Evolutionary conservation across 2,888 invertebrate species (phyloP), one percentile per base, ranked within the genome.

Genomic region (Plagodis dolabraria): DNA sequence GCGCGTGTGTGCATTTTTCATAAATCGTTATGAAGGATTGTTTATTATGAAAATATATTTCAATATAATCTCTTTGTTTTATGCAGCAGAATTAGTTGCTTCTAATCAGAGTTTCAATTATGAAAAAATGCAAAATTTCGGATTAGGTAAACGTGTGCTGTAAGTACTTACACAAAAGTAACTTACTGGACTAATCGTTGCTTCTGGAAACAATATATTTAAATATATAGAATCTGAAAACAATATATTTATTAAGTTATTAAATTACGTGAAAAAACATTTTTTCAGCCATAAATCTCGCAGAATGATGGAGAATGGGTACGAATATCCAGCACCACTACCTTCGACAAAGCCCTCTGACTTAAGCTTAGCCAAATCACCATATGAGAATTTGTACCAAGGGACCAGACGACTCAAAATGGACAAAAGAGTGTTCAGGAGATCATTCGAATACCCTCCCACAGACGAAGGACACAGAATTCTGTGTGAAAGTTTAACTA

Each of bases 371-470:
- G 8, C 49, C 7, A 45, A 34, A 8, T 51, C 55, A 2, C 79
- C 87, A 0, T 84, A 72, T 53, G 70, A 69, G 6, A 81, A 65
- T n/a, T 49, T 89, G 9, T 83, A 80, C 60, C 89, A 89, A 53
- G 89, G 89, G 0, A 6, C 52, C 0, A 73, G 77, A 51, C 55
- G 61, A 0, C 72, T 76, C 49, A 55, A 57, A 4, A 35, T 48
- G 2, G 74, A 88, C 59, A 72, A 49, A 6, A 74, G 83, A 22
- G 82, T 88, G 0, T 88, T 76, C 53, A 70, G 71, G 11, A 80
- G 76, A 57, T 64, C 49, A 40, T 87, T 89, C 53, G 67, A 76
- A 5, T 80, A 75, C 50, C 67, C 63, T 0, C 61, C 85, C 0
- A 64, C 61, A 10, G 8, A 54, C 0, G 57, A 57, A 0, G 83